Evolutionary conservation across 2,888 invertebrate species (phyloP).

Genomic region (Andrena haemorrhoa): DNA sequence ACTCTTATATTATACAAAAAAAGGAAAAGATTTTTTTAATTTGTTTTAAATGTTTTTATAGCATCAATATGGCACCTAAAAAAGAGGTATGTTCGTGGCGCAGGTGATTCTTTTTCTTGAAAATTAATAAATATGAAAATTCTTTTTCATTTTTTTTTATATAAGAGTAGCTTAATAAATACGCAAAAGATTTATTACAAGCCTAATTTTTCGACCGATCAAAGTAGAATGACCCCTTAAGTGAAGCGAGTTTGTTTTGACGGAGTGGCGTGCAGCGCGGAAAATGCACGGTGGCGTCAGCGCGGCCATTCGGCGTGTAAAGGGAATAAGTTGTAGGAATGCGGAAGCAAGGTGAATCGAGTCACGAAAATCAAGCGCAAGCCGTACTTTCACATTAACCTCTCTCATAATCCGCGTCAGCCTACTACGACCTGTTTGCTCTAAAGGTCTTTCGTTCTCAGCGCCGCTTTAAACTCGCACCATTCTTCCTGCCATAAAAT

Average conservation of each 20-base stretch:
- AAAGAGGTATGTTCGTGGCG: too few species aligned
- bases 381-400: constrained; percentile 62
- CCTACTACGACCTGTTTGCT: constrained; percentile 23
- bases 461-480: neutral
- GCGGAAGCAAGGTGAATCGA: constrained; percentile 53
- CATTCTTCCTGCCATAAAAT: neutral
- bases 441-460: constrained; percentile 36
- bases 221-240: too few species aligned
- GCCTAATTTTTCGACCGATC: too few species aligned
- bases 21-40: too few species aligned
- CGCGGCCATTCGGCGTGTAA: constrained; percentile 36
- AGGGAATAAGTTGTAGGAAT: constrained; percentile 45
- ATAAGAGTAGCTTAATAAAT: too few species aligned
- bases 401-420: constrained; percentile 43
- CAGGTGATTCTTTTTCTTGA: too few species aligned
- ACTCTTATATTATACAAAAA: too few species aligned
- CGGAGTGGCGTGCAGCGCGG: neutral
- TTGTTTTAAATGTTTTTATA: too few species aligned
- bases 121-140: too few species aligned
- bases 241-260: neutral
- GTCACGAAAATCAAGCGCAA: constrained; percentile 61
- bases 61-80: too few species aligned
- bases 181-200: too few species aligned
- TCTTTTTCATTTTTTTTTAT: too few species aligned
- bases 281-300: constrained; percentile 5